These are phyloP conservation scores for Xylocopa sonorina DNA, from an alignment of 1,140 invertebrate genomes.

Conservation along the genomic window DNA sequence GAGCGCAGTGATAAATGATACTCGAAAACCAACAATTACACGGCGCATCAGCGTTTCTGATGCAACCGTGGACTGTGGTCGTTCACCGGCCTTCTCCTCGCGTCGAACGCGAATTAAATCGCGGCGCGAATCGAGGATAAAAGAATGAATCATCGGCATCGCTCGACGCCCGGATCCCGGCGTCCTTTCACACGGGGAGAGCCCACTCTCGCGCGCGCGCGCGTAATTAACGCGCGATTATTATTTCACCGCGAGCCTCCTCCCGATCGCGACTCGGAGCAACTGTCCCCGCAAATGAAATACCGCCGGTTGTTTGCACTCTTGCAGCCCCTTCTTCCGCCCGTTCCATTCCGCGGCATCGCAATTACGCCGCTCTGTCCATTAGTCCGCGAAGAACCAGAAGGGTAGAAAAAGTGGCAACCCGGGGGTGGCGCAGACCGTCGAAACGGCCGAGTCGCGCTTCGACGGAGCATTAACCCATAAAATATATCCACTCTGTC, in stretches of 20 bases:
- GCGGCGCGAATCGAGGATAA: neutral
- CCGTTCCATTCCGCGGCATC: neutral
- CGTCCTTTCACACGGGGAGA: neutral
- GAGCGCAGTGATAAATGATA: neutral
- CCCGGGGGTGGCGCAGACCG: neutral
- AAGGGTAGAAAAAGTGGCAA: neutral
- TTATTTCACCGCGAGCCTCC: neutral
- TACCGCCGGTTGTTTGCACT: neutral
- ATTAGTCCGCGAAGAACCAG: conserved; percentile 26
- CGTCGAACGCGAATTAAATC: neutral
- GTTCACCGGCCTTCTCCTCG: conserved; percentile 2
- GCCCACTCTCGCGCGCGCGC: too few species aligned
- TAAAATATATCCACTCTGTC: too few species aligned
- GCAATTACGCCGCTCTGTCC: conserved; percentile 40
- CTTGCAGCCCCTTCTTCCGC: neutral
- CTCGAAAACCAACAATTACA: neutral
- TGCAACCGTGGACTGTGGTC: neutral
- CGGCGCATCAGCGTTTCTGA: neutral
- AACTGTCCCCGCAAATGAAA: neutral
- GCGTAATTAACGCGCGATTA: conserved; percentile 43
- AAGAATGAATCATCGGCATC: conserved; percentile 10
- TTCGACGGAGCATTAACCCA: conserved; percentile 49
- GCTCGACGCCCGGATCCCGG: neutral
- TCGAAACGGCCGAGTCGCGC: conserved; percentile 17
- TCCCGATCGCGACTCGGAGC: neutral